Conservation (phyloP, 2,113 vertebrate genomes). For the Psammodynastes pulverulentus region DNA sequence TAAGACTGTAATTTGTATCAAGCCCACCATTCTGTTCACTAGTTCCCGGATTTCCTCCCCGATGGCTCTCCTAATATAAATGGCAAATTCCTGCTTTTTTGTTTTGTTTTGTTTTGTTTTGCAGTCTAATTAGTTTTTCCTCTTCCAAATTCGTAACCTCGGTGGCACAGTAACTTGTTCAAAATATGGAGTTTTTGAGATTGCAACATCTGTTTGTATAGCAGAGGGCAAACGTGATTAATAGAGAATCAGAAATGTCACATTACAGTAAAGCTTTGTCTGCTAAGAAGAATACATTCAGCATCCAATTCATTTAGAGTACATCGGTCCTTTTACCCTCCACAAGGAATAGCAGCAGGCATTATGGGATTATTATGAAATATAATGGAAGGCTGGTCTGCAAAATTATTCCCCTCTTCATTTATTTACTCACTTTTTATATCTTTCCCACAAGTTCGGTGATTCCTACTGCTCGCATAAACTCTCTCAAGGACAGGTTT, state of each 20-base stretch:
- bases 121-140: background rate
- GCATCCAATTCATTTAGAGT: background rate
- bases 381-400: background rate
- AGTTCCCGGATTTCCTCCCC: background rate
- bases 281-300: background rate
- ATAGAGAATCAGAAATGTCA: background rate
- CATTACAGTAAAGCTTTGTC: background rate
- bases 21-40: background rate
- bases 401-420: background rate
- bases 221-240: background rate
- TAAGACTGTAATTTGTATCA: background rate
- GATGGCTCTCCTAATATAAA: background rate
- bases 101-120: background rate
- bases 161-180: conserved; percentile 2
- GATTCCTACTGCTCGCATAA: background rate
- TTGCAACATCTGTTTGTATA: conserved; percentile 3
- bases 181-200: background rate
- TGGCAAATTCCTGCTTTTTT: background rate
- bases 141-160: conserved; percentile 1
- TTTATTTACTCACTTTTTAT: background rate
- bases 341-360: background rate
- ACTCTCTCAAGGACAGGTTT: background rate
- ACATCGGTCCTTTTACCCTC: no score
- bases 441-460: background rate
- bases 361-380: background rate